Percentiles rank a stretch among this genome's conserved stretches.
Conservation (phyloP, 2,113 vertebrate genomes). For the Halichoeres trimaculatus region DNA sequence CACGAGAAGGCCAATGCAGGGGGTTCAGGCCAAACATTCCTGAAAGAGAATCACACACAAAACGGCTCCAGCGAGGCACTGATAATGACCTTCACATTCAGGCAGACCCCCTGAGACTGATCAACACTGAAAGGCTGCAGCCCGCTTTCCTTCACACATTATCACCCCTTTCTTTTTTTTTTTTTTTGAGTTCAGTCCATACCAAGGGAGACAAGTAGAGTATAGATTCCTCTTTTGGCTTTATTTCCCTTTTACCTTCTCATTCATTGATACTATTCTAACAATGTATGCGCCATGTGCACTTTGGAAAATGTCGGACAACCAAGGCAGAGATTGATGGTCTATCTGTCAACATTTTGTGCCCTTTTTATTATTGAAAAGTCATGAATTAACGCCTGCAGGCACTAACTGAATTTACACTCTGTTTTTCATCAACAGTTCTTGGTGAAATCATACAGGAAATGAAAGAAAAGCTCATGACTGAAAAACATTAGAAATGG, state of each 20-base stretch:
- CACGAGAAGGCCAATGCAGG: constrained; percentile 50
- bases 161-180: constrained; percentile 38
- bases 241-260: neutral
- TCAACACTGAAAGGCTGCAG: neutral
- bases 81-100: constrained; percentile 27
- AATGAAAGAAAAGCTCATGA: neutral
- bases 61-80: constrained; percentile 31
- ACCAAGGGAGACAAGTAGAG: neutral
- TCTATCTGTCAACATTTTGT: neutral
- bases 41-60: constrained; percentile 49
- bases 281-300: neutral
- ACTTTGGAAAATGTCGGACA: neutral
- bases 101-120: constrained; percentile 14
- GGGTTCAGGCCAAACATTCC: constrained; percentile 67
- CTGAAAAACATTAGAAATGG: neutral
- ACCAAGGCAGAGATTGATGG: neutral
- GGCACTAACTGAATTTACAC: neutral
- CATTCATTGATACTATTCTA: neutral
- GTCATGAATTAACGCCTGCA: neutral
- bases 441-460: neutral
- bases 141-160: constrained; percentile 58
- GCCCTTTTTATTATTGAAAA: neutral
- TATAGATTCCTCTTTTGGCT: constrained; percentile 6
- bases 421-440: neutral
- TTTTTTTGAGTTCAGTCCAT: constrained; percentile 9